phyloP scores from a whole-genome alignment of 2,888 invertebrate species.

The Syrphus vitripennis region DNA sequence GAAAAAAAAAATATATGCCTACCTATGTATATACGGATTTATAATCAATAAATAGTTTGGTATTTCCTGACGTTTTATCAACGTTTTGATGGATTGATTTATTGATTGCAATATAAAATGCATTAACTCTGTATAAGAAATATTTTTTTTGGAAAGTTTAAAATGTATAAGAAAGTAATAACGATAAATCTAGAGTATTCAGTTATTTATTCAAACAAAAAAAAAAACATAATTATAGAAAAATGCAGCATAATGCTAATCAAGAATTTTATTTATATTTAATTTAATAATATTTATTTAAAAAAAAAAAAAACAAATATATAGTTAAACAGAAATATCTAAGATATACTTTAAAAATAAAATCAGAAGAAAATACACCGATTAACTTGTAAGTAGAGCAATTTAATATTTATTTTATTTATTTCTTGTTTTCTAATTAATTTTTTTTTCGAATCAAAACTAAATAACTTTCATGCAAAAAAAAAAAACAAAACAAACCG shows the following conservation, averaged over 20 bases:
- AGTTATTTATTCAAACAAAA: conserved; percentile 56
- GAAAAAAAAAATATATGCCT: neutral
- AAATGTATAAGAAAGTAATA: neutral
- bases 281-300: conserved; percentile 48
- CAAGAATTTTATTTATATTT: conserved; percentile 26
- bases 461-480: neutral
- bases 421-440: neutral
- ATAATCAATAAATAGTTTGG: neutral
- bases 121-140: neutral
- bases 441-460: neutral
- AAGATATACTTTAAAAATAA: conserved; percentile 21
- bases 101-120: neutral
- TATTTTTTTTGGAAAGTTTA: neutral
- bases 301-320: conserved; percentile 39
- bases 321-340: conserved; percentile 48
- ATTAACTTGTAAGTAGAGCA: conserved; percentile 66
- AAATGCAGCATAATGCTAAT: conserved; percentile 38
- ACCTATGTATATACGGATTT: neutral
- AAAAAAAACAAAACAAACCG: too few species aligned
- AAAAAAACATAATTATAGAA: conserved; percentile 42
- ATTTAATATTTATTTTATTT: conserved; percentile 44
- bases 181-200: conserved; percentile 11
- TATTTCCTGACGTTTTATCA: neutral
- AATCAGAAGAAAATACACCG: conserved; percentile 61
- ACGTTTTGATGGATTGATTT: neutral